These are phyloP conservation scores for Argentina silus DNA, from an alignment of 2,797 vertebrate species.

Conservation along the genomic window DNA sequence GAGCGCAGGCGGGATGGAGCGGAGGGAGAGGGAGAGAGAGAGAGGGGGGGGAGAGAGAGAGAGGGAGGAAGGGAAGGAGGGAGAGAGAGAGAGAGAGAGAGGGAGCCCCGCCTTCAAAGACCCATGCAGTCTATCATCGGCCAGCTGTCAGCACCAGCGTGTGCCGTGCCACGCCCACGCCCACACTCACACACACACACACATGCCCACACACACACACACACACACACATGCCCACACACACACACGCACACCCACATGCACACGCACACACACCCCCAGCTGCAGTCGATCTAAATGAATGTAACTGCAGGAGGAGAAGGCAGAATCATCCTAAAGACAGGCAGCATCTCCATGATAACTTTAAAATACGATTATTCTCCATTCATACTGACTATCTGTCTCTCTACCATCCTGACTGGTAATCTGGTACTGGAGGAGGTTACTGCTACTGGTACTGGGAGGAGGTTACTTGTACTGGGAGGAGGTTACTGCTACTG, in stretches of 20 bases:
- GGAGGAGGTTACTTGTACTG: too few species aligned
- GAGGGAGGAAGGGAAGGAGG: not conserved
- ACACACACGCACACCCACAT: not conserved
- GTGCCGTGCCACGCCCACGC: constrained; percentile 31
- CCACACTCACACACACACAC: constrained; percentile 9
- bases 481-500: too few species aligned
- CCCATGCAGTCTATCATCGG: constrained; percentile 25
- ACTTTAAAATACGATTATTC: too few species aligned
- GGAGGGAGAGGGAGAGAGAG: not conserved
- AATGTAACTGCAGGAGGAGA: not conserved
- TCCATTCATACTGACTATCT: too few species aligned
- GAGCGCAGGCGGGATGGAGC: not conserved
- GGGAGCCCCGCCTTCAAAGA: constrained; percentile 25
- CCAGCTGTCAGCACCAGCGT: constrained; percentile 17
- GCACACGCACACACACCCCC: not conserved
- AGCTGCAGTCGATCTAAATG: not conserved
- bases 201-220: constrained; percentile 9
- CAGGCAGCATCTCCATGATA: too few species aligned
- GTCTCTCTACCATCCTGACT: too few species aligned
- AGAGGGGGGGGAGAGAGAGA: not conserved
- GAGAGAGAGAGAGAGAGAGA: not conserved
- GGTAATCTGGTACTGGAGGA: too few species aligned
- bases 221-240: constrained; percentile 3
- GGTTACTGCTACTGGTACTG: too few species aligned
- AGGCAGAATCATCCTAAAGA: too few species aligned